A percentile compares a stretch with the other conserved stretches of the same genome.
phyloP scores from a whole-genome alignment of 2,113 vertebrate genomes.

The Sylvietta virens region DNA sequence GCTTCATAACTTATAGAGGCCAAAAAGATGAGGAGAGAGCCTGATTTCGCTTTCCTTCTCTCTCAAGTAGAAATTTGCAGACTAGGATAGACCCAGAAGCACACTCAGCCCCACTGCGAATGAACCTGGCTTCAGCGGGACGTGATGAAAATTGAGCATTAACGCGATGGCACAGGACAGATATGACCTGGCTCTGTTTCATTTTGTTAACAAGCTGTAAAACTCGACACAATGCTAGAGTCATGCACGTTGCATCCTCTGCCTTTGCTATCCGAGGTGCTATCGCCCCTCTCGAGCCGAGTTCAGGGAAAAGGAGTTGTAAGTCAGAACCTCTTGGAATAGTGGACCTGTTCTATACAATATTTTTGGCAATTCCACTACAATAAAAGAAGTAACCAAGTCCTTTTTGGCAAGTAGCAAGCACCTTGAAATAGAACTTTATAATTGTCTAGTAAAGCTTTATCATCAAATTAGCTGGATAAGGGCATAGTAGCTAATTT shows the following conservation, averaged over 20 bases:
- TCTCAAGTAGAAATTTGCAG: neutral
- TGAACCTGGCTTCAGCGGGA: neutral
- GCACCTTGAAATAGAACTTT: constrained; percentile 17
- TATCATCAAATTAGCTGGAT: neutral
- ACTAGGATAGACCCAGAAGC: neutral
- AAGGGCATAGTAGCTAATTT: neutral
- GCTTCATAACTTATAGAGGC: constrained; percentile 54
- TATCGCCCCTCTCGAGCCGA: neutral
- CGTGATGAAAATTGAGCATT: neutral
- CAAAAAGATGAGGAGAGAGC: constrained; percentile 29
- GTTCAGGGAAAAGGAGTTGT: neutral
- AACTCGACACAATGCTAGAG: neutral
- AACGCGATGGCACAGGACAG: neutral
- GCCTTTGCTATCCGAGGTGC: neutral
- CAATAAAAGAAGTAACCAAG: neutral
- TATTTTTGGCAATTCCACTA: neutral
- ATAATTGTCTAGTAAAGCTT: neutral
- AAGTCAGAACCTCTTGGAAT: neutral
- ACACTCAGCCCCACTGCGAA: neutral
- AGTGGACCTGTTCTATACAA: neutral
- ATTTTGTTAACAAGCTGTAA: constrained; percentile 20
- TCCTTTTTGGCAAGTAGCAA: neutral
- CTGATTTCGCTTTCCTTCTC: neutral
- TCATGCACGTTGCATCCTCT: neutral
- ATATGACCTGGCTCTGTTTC: neutral